phyloP scores from a whole-genome alignment of 2,113 vertebrate species.

The Fregata magnificens region DNA sequence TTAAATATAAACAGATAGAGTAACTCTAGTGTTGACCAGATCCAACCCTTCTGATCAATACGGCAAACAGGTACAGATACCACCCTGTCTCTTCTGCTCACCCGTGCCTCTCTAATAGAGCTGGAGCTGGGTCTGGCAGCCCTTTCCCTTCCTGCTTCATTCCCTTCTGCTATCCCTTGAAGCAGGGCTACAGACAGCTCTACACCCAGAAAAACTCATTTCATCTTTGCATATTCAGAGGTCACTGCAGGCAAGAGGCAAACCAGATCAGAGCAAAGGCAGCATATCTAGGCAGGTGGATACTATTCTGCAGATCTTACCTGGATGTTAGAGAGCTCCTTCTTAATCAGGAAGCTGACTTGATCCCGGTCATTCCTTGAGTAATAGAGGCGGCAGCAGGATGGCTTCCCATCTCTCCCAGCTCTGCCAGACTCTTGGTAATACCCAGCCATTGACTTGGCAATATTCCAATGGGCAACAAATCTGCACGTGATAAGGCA shows the following conservation, averaged over 20 bases:
- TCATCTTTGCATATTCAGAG: background rate
- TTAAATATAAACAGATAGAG: background rate
- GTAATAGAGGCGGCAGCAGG: conserved; percentile 92
- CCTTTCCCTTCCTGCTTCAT: background rate
- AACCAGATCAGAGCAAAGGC: background rate
- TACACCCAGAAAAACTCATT: background rate
- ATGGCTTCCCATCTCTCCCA: conserved; percentile 90
- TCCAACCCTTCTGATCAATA: background rate
- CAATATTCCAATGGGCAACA: conserved; percentile 97
- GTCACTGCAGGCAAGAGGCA: background rate
- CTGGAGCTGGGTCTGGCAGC: background rate
- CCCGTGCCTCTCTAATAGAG: background rate
- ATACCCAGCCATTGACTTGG: conserved; percentile 95
- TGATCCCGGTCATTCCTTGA: conserved; percentile 87
- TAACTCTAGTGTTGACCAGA: background rate
- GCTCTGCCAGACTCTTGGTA: conserved; percentile 98
- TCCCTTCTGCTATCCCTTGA: background rate
- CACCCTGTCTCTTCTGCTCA: background rate
- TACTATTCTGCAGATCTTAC: conserved; percentile 49
- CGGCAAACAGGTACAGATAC: background rate
- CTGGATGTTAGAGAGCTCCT: conserved; percentile 85
- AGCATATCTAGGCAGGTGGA: background rate
- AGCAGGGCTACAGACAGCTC: background rate
- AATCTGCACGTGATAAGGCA: conserved; percentile 75
- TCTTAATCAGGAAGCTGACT: conserved; percentile 88